Conservation (phyloP, 2,113 vertebrate species). For the Hiodon tergisus region DNA sequence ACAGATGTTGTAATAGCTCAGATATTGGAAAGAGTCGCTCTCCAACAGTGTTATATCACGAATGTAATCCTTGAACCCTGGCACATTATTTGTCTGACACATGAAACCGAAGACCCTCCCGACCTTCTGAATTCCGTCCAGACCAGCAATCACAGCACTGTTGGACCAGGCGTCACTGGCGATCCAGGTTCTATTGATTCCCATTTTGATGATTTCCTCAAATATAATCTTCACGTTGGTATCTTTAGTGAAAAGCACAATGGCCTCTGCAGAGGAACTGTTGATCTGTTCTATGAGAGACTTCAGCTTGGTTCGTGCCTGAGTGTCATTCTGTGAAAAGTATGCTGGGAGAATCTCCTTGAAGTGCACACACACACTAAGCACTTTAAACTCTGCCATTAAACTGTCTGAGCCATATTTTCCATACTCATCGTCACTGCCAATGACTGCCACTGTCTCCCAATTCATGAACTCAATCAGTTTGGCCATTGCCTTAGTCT, state of each 20-base stretch:
- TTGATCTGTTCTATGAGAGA: slow-evolving; percentile 15
- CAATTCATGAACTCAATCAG: slow-evolving; percentile 40
- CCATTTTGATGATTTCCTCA: slow-evolving; percentile 13
- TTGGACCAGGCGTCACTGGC: slow-evolving; percentile 51
- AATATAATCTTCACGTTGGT: slow-evolving; percentile 33
- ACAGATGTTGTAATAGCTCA: not conserved
- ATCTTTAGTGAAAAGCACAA: slow-evolving; percentile 46
- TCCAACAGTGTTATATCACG: slow-evolving; percentile 1
- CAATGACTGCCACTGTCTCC: slow-evolving; percentile 45
- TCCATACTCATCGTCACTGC: slow-evolving; percentile 53
- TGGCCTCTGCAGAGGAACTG: slow-evolving; percentile 37
- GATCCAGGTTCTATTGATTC: slow-evolving; percentile 49
- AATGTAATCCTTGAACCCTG: slow-evolving; percentile 44
- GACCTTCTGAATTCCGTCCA: slow-evolving; percentile 14
- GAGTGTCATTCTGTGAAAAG: slow-evolving; percentile 1
- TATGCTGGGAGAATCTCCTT: slow-evolving; percentile 32
- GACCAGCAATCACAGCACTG: not conserved
- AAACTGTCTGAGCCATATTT: slow-evolving; percentile 42
- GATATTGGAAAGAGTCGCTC: not conserved
- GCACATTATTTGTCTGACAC: slow-evolving; percentile 33
- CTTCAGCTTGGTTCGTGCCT: not conserved
- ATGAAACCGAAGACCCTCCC: slow-evolving; percentile 46
- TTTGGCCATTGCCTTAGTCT: slow-evolving; percentile 42
- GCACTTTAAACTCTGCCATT: not conserved
- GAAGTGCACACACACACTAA: slow-evolving; percentile 39